Evolutionary conservation across 2,113 vertebrate genomes (phyloP).

Genomic region (Syngnathus floridae): DNA sequence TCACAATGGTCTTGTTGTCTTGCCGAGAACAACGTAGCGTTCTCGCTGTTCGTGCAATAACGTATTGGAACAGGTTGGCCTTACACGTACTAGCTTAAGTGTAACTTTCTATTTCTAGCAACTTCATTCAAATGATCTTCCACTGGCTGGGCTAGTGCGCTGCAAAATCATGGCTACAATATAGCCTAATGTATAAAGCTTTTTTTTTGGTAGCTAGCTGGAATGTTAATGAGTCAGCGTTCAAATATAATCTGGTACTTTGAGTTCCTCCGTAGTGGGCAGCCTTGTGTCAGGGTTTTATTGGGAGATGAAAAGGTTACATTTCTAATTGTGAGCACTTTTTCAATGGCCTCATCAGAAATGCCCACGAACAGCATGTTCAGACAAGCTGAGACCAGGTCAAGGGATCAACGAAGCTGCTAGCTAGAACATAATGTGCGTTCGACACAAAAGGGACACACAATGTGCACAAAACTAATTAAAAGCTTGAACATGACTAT

Average conservation of each 20-base stretch:
- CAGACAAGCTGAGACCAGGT: constrained; percentile 3
- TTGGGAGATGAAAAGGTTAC: constrained; percentile 3
- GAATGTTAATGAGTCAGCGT: constrained; percentile 29
- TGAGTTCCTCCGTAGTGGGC: constrained; percentile 11
- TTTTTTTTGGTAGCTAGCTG: constrained; percentile 6
- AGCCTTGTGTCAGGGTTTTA: background rate
- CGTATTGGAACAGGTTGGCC: background rate
- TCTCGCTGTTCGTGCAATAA: background rate
- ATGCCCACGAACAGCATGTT: constrained; percentile 18
- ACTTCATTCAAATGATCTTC: constrained; percentile 2
- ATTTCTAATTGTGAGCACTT: constrained; percentile 11
- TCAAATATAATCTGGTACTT: constrained; percentile 9
- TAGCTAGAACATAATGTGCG: constrained; percentile 36
- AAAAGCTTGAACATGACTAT: constrained; percentile 23
- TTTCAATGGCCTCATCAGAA: constrained; percentile 29
- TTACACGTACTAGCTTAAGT: background rate
- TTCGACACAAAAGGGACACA: constrained; percentile 21
- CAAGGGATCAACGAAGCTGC: constrained; percentile 14
- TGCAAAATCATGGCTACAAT: constrained; percentile 13
- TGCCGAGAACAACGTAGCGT: background rate
- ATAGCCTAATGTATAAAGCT: constrained; percentile 27
- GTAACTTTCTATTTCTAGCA: background rate
- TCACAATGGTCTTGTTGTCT: background rate
- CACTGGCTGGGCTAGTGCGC: background rate
- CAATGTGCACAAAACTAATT: constrained; percentile 19